These are phyloP conservation scores for Dolichallabes microphthalmus DNA, from an alignment of 2,113 vertebrate genomes.

Conservation along the genomic window DNA sequence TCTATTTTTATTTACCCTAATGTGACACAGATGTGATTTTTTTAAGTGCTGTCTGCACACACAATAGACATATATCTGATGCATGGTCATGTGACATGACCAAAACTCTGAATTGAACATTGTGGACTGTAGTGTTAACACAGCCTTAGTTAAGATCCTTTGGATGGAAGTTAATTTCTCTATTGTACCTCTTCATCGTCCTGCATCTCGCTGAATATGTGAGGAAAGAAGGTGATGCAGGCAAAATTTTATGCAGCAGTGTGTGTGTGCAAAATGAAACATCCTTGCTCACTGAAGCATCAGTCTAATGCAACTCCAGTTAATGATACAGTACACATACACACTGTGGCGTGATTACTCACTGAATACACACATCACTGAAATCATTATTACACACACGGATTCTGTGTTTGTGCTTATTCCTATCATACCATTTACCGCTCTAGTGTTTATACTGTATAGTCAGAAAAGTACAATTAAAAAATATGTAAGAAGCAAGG, in stretches of 20 bases:
- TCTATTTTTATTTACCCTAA: no score
- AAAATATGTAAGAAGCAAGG: neutral
- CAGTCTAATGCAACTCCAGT: neutral
- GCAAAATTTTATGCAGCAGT: neutral
- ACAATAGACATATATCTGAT: no score
- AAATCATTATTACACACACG: neutral
- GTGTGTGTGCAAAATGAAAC: neutral
- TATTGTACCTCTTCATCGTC: neutral
- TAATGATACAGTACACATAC: neutral
- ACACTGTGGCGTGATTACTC: neutral
- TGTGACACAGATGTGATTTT: no score
- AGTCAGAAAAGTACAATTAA: neutral
- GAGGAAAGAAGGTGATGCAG: neutral
- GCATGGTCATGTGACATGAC: no score
- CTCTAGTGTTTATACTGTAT: neutral
- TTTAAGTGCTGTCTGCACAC: no score
- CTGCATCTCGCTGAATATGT: neutral
- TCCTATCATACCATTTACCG: neutral
- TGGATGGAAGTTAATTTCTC: neutral
- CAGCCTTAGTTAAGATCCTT: neutral
- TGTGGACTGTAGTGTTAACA: no score
- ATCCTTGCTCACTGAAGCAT: neutral
- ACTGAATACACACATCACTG: neutral
- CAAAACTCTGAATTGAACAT: no score
- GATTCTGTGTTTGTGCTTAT: neutral